Conservation (phyloP, 2,888 invertebrate species). For the Tetragonisca angustula region DNA sequence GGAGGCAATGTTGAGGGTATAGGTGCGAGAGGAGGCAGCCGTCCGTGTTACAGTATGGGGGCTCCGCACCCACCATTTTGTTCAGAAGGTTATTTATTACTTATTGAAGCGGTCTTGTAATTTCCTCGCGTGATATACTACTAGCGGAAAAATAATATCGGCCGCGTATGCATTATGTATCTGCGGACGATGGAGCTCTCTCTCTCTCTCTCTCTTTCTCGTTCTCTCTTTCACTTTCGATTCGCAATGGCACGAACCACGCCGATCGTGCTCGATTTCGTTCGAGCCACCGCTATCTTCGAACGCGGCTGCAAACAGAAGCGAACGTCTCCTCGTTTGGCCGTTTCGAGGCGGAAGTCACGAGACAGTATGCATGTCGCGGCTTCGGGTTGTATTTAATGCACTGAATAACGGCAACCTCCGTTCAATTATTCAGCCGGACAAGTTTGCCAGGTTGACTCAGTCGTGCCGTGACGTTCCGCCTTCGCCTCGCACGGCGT, state of each 20-base stretch:
- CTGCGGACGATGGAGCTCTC: conserved; percentile 26
- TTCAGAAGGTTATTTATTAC: conserved; percentile 78
- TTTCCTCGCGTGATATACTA: conserved; percentile 77
- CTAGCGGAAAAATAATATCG: conserved; percentile 77
- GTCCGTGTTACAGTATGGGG: conserved; percentile 50
- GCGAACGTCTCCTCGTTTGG: conserved; percentile 26
- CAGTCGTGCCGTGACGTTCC: not conserved
- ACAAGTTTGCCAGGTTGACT: conserved; percentile 28
- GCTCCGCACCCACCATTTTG: conserved; percentile 65
- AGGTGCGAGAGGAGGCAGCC: conserved; percentile 19
- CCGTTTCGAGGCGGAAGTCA: conserved; percentile 50
- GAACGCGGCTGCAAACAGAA: conserved; percentile 17
- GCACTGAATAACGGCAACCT: conserved; percentile 61
- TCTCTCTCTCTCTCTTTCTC: not conserved
- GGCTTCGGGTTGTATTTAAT: conserved; percentile 59
- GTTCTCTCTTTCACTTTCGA: conserved; percentile 1
- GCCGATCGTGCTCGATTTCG: conserved; percentile 47
- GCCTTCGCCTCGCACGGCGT: not conserved
- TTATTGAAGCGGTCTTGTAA: conserved; percentile 78
- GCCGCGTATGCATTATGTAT: conserved; percentile 74
- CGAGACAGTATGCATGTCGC: conserved; percentile 54
- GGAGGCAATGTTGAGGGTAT: conserved; percentile 12
- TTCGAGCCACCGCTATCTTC: conserved; percentile 10
- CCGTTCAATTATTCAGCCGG: conserved; percentile 65
- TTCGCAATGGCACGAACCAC: conserved; percentile 24